phyloP scores from a whole-genome alignment of 2,888 invertebrate species.

The Gandaritis pyraliata region DNA sequence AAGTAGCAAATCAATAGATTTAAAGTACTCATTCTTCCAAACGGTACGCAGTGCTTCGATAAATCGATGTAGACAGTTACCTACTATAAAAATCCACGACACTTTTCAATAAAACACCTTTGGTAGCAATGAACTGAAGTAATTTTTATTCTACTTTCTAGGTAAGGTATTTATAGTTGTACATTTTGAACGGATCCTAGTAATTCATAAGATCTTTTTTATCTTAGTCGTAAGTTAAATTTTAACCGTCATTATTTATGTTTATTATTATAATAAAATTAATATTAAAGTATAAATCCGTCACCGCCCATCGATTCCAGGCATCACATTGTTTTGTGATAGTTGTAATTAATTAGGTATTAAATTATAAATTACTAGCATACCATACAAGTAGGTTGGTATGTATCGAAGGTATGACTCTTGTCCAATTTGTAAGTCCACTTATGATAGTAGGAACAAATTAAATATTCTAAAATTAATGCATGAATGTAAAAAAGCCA shows the following conservation, averaged over 20 bases:
- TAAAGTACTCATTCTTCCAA: conserved; percentile 30
- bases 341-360: conserved; percentile 35
- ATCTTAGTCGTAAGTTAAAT: conserved; percentile 54
- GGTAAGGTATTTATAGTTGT: conserved; percentile 58
- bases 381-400: conserved; percentile 1
- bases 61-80: conserved; percentile 40
- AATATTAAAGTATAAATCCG: conserved; percentile 39
- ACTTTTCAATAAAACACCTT: conserved; percentile 31
- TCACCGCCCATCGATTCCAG: conserved; percentile 55
- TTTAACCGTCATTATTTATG: conserved; percentile 56
- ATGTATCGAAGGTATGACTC: conserved; percentile 34
- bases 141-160: conserved; percentile 45
- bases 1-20: conserved; percentile 34
- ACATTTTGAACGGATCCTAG: conserved; percentile 78
- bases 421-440: conserved; percentile 55
- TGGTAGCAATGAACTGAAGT: conserved; percentile 51
- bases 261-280: conserved; percentile 49
- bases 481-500: conserved; percentile 58
- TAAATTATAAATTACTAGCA: neutral
- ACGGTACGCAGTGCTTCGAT: conserved; percentile 34
- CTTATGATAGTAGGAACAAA: conserved; percentile 49
- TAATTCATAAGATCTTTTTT: conserved; percentile 70
- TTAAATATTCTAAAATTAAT: conserved; percentile 53
- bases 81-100: conserved; percentile 35
- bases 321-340: conserved; percentile 56